These are phyloP conservation scores for Drosophila tropicalis DNA, from an alignment of 1,140 invertebrate genomes.

Conservation along the genomic window DNA sequence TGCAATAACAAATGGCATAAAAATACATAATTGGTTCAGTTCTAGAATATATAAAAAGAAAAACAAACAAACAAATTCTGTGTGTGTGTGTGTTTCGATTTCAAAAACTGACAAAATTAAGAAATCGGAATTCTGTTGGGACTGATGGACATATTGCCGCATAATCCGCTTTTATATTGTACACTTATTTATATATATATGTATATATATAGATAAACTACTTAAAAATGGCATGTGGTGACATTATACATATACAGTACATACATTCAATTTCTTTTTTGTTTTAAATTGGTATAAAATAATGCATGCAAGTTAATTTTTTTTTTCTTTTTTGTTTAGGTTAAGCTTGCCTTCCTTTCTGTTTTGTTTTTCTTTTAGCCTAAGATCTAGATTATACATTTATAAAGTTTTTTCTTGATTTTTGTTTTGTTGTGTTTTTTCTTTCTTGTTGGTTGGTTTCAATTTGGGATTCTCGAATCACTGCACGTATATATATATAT, in stretches of 20 bases:
- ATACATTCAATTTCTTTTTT: conserved; percentile 57
- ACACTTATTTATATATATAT: conserved; percentile 31
- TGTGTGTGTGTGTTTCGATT: conserved; percentile 24
- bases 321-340: conserved; percentile 39
- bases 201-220: conserved; percentile 53
- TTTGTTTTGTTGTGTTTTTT: conserved; percentile 45
- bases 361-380: conserved; percentile 34
- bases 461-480: conserved; percentile 75
- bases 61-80: conserved; percentile 46
- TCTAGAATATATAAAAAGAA: neutral
- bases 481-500: conserved; percentile 69
- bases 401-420: conserved; percentile 44
- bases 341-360: conserved; percentile 55
- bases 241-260: conserved; percentile 77
- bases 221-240: conserved; percentile 79
- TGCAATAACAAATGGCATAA: conserved; percentile 57
- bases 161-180: conserved; percentile 22
- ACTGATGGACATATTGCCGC: neutral
- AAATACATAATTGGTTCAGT: conserved; percentile 20
- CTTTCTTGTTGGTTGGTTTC: neutral
- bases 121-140: neutral
- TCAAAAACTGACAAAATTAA: conserved; percentile 4
- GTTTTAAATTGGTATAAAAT: conserved; percentile 70
- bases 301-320: conserved; percentile 56
- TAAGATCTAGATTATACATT: conserved; percentile 75